Base-by-base conservation (phyloP, 2,888 invertebrate species). In the Teinopalpus imperialis region DNA sequence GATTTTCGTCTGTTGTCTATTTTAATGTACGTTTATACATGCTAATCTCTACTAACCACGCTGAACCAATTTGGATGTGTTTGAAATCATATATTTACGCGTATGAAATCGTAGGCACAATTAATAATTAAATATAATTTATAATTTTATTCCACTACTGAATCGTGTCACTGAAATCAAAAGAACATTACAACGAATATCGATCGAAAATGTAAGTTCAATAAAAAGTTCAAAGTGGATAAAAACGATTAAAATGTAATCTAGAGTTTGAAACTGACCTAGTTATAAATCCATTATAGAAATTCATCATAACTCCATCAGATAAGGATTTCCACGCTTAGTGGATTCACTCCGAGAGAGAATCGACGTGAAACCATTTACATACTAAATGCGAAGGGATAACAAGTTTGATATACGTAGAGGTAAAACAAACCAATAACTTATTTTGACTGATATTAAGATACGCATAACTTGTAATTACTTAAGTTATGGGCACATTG, bases 381-480 rank as follows among this genome's bases (percentile, higher is more conserved):
- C 54, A 56, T 56, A 52, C 31, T 54, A 51, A 52, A 54, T 50
- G 43, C 32, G 12, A 41, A 45, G 7, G 32, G 42, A 52, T 52
- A 41, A 10, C 16, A 24, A 24, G 32, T 42, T 46, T 29, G 46
- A 24, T 41, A 39, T 20, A 13, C 18, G 27, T 39, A 39, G 39
- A 48, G 36, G 31, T 44, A 40, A 37, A 43, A 48, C 39, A 37
- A 24, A 6, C n/a, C 43, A 34, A 20, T 39, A 30, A 31, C 24
- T 47, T 37, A 40, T 40, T 21, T n/a, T 24, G 21, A 8, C 6
- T n/a, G 6, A 16, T 16, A 16, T 16, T 29, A 2, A 16, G 8
- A 5, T 26, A 27, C 3, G 4, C 27, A 14, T 14, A 8, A 27
- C 27, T 29, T 21, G 12, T 39, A 29, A 39, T 42, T 42, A 42